phyloP scores from a whole-genome alignment of 2,113 vertebrate genomes.

The zebrafish (Danio rerio) region DNA sequence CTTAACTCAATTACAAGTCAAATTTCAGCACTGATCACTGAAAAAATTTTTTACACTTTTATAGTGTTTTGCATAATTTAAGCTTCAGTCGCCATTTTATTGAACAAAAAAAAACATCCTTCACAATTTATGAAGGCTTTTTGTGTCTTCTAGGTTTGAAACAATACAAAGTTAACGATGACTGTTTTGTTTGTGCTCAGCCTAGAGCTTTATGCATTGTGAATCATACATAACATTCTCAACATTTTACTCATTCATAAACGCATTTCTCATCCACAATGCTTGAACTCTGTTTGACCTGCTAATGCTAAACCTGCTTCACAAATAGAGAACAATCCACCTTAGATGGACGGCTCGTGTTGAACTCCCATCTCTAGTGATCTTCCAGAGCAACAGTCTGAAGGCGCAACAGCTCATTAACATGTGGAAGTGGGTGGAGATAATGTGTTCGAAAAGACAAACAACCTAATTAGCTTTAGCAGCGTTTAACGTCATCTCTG shows the following conservation, averaged over 20 bases:
- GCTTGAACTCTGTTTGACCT: not conserved
- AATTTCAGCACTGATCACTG: too few relatives aligned
- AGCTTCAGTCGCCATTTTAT: too few relatives aligned
- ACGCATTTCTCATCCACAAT: not conserved
- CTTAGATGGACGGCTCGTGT: not conserved
- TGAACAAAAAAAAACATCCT: too few relatives aligned
- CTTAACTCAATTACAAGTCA: too few relatives aligned
- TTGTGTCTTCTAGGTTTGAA: too few relatives aligned
- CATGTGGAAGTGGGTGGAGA: constrained; percentile 63
- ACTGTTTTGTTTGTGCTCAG: too few relatives aligned
- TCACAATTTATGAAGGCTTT: too few relatives aligned
- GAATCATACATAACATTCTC: not conserved
- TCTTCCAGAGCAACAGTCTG: constrained; percentile 47
- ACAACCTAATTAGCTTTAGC: constrained; percentile 72
- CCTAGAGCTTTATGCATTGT: not conserved
- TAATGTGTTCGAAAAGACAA: constrained; percentile 71
- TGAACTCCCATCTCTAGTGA: constrained; percentile 50
- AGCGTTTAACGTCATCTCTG: constrained; percentile 67
- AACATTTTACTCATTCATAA: constrained; percentile 5
- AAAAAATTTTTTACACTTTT: too few relatives aligned
- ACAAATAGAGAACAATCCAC: not conserved
- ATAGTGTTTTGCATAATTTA: too few relatives aligned
- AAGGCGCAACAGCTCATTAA: constrained; percentile 69
- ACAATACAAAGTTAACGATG: too few relatives aligned
- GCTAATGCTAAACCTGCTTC: not conserved